Percentiles rank a stretch among this genome's conserved stretches.
Evolutionary conservation across 1,140 invertebrate genomes (phyloP).

Genomic region (Eufriesea mexicana): DNA sequence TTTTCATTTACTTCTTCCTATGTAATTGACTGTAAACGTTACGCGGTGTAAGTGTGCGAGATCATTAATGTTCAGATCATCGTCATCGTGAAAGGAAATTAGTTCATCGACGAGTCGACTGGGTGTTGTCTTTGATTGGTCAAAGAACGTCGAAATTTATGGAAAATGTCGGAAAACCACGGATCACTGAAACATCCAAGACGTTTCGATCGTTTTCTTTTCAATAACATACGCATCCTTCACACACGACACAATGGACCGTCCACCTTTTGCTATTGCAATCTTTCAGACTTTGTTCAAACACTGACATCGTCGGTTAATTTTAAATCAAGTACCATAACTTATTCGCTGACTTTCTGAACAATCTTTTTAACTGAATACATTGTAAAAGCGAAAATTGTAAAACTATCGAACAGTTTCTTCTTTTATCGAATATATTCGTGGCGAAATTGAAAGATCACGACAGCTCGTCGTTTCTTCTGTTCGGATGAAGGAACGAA

Average conservation of each 20-base stretch:
- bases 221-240: neutral
- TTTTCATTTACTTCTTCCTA: constrained; percentile 20
- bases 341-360: neutral
- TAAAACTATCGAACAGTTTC: neutral
- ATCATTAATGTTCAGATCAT: constrained; percentile 8
- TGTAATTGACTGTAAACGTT: constrained; percentile 22
- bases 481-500: neutral
- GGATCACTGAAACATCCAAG: too few relatives aligned
- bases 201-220: neutral
- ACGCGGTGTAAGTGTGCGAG: constrained; percentile 25
- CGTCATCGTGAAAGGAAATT: constrained; percentile 2
- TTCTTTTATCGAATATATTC: neutral
- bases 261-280: constrained; percentile 17
- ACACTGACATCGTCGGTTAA: neutral
- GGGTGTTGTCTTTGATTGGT: constrained; percentile 4
- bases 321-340: neutral
- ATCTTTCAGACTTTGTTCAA: neutral
- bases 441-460: neutral
- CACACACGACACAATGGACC: constrained; percentile 13
- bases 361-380: too few relatives aligned
- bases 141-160: neutral
- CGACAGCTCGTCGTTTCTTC: neutral
- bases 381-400: too few relatives aligned
- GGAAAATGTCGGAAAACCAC: neutral
- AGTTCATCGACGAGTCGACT: constrained; percentile 23